A percentile compares a stretch with the other conserved stretches of the same genome.
Evolutionary conservation across 2,888 invertebrate species (phyloP).

Genomic region (Erebia palarica): DNA sequence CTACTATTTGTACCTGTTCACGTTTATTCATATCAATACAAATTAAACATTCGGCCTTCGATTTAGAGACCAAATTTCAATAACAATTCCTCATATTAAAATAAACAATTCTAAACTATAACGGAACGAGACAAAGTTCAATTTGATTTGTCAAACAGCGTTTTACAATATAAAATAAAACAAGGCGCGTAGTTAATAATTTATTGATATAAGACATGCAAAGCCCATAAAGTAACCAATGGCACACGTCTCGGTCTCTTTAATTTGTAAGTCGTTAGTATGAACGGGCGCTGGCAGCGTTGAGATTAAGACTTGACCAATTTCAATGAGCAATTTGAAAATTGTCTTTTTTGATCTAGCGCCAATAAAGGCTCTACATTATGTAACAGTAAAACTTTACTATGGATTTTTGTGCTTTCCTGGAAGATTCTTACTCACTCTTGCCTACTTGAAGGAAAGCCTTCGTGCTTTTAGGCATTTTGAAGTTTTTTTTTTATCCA

Average conservation of each 20-base stretch:
- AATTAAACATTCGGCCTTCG: slow-evolving; percentile 64
- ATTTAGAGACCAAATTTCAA: slow-evolving; percentile 69
- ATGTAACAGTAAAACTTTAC: not conserved
- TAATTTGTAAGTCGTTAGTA: slow-evolving; percentile 81
- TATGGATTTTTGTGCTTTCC: not conserved
- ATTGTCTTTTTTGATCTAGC: slow-evolving; percentile 28
- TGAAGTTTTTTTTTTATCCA: too few relatives aligned
- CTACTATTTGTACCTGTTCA: slow-evolving; percentile 60
- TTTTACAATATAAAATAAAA: slow-evolving; percentile 76
- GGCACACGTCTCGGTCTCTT: slow-evolving; percentile 78
- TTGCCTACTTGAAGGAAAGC: too few relatives aligned
- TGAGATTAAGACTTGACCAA: slow-evolving; percentile 70
- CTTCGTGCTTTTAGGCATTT: too few relatives aligned
- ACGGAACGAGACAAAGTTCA: slow-evolving; percentile 60
- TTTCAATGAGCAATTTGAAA: slow-evolving; percentile 43
- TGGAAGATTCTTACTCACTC: too few relatives aligned
- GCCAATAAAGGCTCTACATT: not conserved
- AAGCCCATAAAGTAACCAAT: slow-evolving; percentile 81
- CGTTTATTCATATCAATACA: slow-evolving; percentile 57
- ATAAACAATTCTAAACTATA: slow-evolving; percentile 64
- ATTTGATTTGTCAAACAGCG: slow-evolving; percentile 61
- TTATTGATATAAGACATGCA: slow-evolving; percentile 82
- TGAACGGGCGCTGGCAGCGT: slow-evolving; percentile 57
- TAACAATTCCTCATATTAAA: slow-evolving; percentile 45
- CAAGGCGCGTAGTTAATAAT: slow-evolving; percentile 80